Conservation (phyloP, 2,797 vertebrate species). For the Enteromius argenteus region DNA sequence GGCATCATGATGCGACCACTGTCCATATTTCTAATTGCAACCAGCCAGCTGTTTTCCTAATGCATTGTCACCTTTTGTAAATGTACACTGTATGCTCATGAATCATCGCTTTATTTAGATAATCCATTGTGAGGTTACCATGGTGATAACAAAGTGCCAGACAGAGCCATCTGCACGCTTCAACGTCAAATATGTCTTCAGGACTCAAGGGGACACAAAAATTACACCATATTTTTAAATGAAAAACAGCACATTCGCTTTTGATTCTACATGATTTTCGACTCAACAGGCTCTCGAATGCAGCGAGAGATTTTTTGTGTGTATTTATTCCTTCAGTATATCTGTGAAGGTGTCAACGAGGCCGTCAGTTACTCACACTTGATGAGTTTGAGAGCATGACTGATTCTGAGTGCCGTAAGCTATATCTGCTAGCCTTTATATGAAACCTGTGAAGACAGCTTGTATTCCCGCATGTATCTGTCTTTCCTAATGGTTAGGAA, state of each 20-base stretch:
- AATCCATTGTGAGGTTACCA: conserved; percentile 73
- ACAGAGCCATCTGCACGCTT: conserved; percentile 58
- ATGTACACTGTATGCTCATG: conserved; percentile 71
- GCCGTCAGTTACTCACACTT: conserved; percentile 26
- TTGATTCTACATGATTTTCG: conserved; percentile 7
- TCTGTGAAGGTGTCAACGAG: conserved; percentile 1
- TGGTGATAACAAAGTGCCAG: conserved; percentile 69
- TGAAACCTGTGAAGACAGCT: conserved; percentile 71
- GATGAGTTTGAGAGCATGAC: conserved; percentile 35
- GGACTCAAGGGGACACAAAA: conserved; percentile 33
- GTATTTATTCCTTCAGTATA: conserved; percentile 8
- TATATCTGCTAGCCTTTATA: conserved; percentile 76
- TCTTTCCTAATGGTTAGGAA: conserved; percentile 70
- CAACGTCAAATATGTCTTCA: conserved; percentile 50
- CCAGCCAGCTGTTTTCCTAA: conserved; percentile 60
- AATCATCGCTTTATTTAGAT: conserved; percentile 73
- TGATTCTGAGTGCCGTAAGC: conserved; percentile 59
- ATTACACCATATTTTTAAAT: conserved; percentile 23
- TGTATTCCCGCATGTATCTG: conserved; percentile 70
- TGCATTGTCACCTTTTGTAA: conserved; percentile 61
- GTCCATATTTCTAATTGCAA: conserved; percentile 64
- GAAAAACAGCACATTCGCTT: conserved; percentile 14
- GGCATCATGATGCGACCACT: conserved; percentile 49
- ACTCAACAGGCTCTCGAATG: background rate
- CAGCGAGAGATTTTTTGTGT: background rate